Conservation (phyloP, 1,140 invertebrate species). For the Saccostrea cuccullata region DNA sequence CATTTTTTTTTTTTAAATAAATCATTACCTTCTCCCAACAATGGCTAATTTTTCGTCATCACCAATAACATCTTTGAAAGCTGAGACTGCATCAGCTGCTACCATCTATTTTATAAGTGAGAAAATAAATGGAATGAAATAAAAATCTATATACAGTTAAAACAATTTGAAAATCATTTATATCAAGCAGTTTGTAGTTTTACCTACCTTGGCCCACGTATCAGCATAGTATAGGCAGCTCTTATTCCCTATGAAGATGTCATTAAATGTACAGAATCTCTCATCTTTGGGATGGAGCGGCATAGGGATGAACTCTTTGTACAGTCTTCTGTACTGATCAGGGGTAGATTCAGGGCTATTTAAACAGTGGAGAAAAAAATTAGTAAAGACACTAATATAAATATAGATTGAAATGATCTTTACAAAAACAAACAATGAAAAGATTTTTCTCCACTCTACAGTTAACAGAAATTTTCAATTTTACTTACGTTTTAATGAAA, state of each 20-base stretch:
- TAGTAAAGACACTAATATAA: not conserved
- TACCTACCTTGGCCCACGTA: not conserved
- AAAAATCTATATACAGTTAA: not conserved
- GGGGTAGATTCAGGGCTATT: not conserved
- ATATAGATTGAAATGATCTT: no score
- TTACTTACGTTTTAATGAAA: conserved; percentile 7
- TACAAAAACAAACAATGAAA: no score
- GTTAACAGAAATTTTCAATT: not conserved
- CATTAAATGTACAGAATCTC: conserved; percentile 23
- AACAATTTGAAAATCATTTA: not conserved
- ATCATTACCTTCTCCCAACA: conserved; percentile 6
- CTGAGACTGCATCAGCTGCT: conserved; percentile 9
- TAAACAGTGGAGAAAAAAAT: not conserved
- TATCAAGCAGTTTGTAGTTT: not conserved
- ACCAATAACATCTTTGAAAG: conserved; percentile 18
- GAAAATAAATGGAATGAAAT: not conserved
- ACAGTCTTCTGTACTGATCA: not conserved
- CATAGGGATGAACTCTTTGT: conserved; percentile 30
- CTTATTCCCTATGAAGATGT: conserved; percentile 3
- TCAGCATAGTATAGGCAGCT: conserved; percentile 11
- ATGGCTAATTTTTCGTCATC: not conserved
- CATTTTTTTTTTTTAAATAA: not conserved
- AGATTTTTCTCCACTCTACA: no score
- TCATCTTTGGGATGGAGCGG: conserved; percentile 10
- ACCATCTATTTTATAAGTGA: not conserved